Evolutionary conservation across 2,888 invertebrate species (phyloP), one percentile per base, ranked within the genome.

Genomic region (Microplitis deprimator): DNA sequence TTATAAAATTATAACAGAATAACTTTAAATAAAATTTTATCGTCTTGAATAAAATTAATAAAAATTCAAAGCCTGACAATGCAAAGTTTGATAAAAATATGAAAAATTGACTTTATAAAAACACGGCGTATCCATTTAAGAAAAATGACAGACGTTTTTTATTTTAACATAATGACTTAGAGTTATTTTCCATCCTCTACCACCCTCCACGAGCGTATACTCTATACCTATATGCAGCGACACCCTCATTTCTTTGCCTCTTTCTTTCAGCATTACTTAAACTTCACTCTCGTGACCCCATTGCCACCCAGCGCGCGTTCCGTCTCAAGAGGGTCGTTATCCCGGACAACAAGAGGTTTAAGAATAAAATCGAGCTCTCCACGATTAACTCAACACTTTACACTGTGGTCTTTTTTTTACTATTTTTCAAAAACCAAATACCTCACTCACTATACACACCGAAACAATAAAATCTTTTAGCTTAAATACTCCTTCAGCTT

Each of bases 261-360:
- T 70, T n/a, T 70, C 38, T 61, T 6, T 20, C 71, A 71, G 41
- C 68, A 29, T 71, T 71, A 61, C 61, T 71, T 71, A 71, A 71
- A 71, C 59, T 62, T 71, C 61, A 71, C 62, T 62, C 38, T 62
- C 17, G 71, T 71, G 39, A 71, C 61, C 71, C 40, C 39, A 71
- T 71, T 71, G 39, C 71, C 71, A 40, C 71, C 61, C 29, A 40
- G 60, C 17, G 71, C 71, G 39, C 61, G 40, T 62, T 71, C 10
- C 60, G 71, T 71, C 61, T 71, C 61, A 38, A 71, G 71, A 71
- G 71, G 71, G 39, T 71, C 71, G 71, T 71, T 71, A 71, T 71
- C 38, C 62, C 61, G 65, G 13, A 65, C 65, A 65, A 65, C 65
- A 65, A 65, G 65, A 65, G 65, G 65, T 20, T 65, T 65, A 29